Conservation (phyloP, 2,113 vertebrate genomes). For the Noturus placidus region DNA sequence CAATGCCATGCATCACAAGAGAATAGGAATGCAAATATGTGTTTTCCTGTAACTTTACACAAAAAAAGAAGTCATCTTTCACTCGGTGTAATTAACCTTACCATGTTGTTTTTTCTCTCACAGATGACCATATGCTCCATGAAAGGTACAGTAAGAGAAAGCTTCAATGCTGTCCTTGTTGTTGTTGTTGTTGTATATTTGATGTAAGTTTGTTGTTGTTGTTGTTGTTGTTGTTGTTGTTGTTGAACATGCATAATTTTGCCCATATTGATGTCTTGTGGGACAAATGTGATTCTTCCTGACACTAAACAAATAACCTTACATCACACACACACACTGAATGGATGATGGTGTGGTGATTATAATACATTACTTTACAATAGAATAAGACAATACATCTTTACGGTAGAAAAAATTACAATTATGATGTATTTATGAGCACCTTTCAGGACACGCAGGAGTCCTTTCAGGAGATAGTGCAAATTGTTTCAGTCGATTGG, state of each 20-base stretch:
- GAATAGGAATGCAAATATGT: too few species aligned
- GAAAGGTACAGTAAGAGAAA: too few species aligned
- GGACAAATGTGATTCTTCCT: not conserved
- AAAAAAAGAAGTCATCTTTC: too few species aligned
- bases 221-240: not conserved
- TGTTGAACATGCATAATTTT: not conserved
- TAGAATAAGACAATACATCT: not conserved
- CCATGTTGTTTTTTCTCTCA: too few species aligned
- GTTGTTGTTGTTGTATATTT: not conserved
- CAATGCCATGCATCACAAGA: too few species aligned
- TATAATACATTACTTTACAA: not conserved
- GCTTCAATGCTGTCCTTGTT: too few species aligned
- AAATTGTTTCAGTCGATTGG: not conserved
- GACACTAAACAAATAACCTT: not conserved
- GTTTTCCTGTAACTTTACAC: too few species aligned
- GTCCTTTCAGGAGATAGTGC: too few species aligned
- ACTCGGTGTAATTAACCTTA: too few species aligned
- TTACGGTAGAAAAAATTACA: not conserved
- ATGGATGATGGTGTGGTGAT: not conserved
- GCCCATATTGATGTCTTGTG: not conserved
- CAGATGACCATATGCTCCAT: too few species aligned
- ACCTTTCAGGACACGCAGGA: too few species aligned
- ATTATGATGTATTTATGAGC: not conserved
- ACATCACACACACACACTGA: not conserved
- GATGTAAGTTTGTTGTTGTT: not conserved